Percentiles rank a stretch among this genome's conserved stretches.
phyloP scores from a whole-genome alignment of 2,113 vertebrate genomes.

The Gymnobelideus leadbeateri region DNA sequence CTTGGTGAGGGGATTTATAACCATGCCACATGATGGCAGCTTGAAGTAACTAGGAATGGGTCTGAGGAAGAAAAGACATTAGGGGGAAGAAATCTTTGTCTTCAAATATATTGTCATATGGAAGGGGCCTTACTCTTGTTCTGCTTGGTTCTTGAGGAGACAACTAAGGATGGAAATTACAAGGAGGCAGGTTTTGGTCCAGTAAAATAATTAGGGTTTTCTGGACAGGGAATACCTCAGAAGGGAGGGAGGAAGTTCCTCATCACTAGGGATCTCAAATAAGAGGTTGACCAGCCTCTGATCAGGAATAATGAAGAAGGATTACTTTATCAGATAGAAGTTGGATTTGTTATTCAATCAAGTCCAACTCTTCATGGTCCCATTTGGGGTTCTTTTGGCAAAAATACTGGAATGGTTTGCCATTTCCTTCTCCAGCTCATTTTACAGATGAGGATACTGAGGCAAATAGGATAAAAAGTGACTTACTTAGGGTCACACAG shows the following conservation, averaged over 20 bases:
- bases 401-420: not conserved
- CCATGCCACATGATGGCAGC: not conserved
- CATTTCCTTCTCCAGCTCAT: not conserved
- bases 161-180: not conserved
- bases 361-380: not conserved
- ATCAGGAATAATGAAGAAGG: not conserved
- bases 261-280: not conserved
- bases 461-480: not conserved
- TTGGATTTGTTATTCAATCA: not conserved
- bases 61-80: not conserved
- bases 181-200: not conserved
- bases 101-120: not conserved
- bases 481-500: not conserved
- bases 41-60: not conserved
- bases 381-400: not conserved
- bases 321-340: not conserved
- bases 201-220: not conserved
- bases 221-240: not conserved
- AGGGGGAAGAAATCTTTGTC: not conserved
- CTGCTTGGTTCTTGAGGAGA: not conserved
- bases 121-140: not conserved
- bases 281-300: not conserved
- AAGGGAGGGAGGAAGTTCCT: not conserved
- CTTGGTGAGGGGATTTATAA: not conserved
- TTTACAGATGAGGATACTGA: not conserved